Conservation (phyloP, 2,888 invertebrate genomes). For the Andrena bucephala region DNA sequence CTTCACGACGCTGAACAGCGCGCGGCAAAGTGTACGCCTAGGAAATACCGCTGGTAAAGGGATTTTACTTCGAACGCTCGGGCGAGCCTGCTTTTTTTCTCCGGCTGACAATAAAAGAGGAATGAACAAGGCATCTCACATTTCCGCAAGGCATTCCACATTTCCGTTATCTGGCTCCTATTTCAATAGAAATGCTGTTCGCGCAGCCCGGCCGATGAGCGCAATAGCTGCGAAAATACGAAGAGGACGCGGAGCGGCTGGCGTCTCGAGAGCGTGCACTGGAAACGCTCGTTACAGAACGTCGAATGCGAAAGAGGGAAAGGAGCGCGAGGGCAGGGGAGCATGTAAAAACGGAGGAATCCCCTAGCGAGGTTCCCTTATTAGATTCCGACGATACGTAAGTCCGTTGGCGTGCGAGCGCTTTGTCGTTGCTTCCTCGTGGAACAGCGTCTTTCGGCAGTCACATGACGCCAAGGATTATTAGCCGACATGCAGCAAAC, state of each 20-base stretch:
- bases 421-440: slow-evolving; percentile 70
- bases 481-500: slow-evolving; percentile 34
- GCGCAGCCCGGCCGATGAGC: slow-evolving; percentile 2
- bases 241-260: neutral
- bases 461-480: slow-evolving; percentile 57
- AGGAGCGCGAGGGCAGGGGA: neutral
- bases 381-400: slow-evolving; percentile 49
- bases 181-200: slow-evolving; percentile 40
- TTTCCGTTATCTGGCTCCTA: slow-evolving; percentile 37
- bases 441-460: slow-evolving; percentile 52
- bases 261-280: neutral
- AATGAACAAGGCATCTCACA: neutral
- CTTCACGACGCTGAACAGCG: slow-evolving; percentile 1
- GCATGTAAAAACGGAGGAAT: slow-evolving; percentile 36
- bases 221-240: neutral
- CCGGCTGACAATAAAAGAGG: slow-evolving; percentile 23
- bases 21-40: neutral
- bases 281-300: slow-evolving; percentile 28
- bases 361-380: slow-evolving; percentile 39
- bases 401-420: slow-evolving; percentile 63
- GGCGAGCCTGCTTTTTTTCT: slow-evolving; percentile 19
- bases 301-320: neutral
- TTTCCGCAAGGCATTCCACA: slow-evolving; percentile 1
- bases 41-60: slow-evolving; percentile 28
- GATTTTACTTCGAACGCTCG: slow-evolving; percentile 30